Conservation (phyloP, 2,888 invertebrate species). For the Trachelus stipa region DNA sequence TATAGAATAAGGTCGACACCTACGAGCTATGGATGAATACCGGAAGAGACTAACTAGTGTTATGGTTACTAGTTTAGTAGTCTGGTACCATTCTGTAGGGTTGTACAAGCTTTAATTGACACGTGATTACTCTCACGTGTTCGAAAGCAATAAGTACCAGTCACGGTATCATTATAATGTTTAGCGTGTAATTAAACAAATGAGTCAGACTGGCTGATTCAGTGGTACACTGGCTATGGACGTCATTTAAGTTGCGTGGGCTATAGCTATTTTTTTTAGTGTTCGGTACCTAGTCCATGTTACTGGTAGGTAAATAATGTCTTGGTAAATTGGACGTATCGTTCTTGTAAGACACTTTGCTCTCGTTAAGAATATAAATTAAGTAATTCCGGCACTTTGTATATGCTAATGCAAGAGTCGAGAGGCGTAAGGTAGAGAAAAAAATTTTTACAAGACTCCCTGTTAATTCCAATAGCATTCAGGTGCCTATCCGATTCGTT, state of each 20-base stretch:
- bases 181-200: conserved; percentile 39
- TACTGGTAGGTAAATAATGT: background rate
- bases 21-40: background rate
- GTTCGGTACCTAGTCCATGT: background rate
- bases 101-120: background rate
- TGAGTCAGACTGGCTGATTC: conserved; percentile 28
- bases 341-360: conserved; percentile 16
- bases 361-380: conserved; percentile 43
- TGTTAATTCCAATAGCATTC: background rate
- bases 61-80: background rate
- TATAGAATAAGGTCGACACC: background rate
- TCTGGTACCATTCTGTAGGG: background rate
- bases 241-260: background rate
- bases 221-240: background rate
- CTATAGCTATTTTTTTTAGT: background rate
- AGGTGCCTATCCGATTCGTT: background rate
- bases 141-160: background rate
- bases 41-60: background rate
- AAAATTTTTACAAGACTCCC: background rate
- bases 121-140: background rate
- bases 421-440: background rate
- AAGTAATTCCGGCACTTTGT: conserved; percentile 35
- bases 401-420: conserved; percentile 13
- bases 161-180: conserved; percentile 9
- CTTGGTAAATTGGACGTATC: background rate